Conservation (phyloP, 2,113 vertebrate genomes). For the Hydropotes inermis region DNA sequence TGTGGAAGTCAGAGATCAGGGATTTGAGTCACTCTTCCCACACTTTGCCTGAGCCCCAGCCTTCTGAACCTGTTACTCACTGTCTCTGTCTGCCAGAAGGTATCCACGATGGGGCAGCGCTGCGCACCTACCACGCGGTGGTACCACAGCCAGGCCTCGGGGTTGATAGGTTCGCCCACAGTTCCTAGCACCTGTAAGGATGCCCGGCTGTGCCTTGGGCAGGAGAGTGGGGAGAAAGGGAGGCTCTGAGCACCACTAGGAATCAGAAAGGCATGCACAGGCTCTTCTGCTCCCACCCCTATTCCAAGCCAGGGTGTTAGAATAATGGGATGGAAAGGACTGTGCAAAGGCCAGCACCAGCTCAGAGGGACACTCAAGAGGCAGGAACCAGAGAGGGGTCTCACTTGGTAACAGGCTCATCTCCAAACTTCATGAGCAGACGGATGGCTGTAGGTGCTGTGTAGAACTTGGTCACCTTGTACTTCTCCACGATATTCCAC, state of each 20-base stretch:
- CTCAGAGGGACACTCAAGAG: neutral
- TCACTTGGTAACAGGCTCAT: constrained; percentile 94
- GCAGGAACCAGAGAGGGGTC: constrained; percentile 39
- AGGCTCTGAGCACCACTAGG: constrained; percentile 19
- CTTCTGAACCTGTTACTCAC: constrained; percentile 78
- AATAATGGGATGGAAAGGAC: neutral
- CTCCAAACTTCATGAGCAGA: constrained; percentile 96
- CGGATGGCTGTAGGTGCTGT: constrained; percentile 97
- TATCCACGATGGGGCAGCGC: constrained; percentile 94
- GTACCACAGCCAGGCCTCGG: constrained; percentile 98
- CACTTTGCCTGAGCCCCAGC: neutral
- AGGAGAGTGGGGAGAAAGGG: constrained; percentile 44
- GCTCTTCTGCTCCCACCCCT: neutral
- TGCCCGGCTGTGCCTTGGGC: constrained; percentile 87
- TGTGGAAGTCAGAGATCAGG: constrained; percentile 68
- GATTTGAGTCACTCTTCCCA: constrained; percentile 27
- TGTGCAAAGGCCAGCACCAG: neutral
- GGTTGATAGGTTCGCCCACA: constrained; percentile 97
- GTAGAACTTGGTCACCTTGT: constrained; percentile 97
- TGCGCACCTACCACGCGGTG: constrained; percentile 92
- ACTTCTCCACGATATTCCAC: constrained; percentile 95
- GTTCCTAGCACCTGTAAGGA: constrained; percentile 94
- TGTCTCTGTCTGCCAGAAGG: constrained; percentile 99
- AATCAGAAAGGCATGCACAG: neutral
- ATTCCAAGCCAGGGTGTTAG: neutral